Percentiles rank a stretch among this genome's conserved stretches.
These are phyloP conservation scores for Ophioninae sp. DNA, from an alignment of 2,888 invertebrate species.

Conservation along the genomic window DNA sequence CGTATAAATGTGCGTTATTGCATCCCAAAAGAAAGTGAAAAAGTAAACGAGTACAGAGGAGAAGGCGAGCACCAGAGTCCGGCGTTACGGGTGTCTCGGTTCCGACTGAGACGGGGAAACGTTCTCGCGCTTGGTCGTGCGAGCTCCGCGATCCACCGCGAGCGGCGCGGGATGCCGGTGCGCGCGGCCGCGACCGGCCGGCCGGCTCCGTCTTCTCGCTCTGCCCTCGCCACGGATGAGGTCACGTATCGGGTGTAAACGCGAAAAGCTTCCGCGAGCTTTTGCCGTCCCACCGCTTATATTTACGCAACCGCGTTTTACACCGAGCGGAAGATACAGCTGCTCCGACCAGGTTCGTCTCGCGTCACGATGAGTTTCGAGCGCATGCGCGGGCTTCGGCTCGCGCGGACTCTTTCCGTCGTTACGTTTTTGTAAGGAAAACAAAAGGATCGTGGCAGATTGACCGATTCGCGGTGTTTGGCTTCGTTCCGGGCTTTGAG, in stretches of 20 bases:
- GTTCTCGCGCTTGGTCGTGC: conserved; percentile 38
- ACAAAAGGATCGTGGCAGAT: no score
- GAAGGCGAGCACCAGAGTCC: conserved; percentile 43
- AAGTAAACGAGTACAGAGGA: conserved; percentile 48
- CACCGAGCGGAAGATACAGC: no score
- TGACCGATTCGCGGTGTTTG: no score
- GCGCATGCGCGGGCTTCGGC: no score
- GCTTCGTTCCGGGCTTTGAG: no score
- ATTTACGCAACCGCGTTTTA: background rate
- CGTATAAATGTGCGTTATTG: conserved; percentile 4
- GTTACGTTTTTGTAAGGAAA: no score
- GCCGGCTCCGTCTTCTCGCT: conserved; percentile 16
- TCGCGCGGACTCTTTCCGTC: no score
- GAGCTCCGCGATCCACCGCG: conserved; percentile 30
- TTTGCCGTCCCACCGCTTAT: conserved; percentile 23
- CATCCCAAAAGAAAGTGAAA: conserved; percentile 60
- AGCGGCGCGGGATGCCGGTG: conserved; percentile 10
- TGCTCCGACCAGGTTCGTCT: no score
- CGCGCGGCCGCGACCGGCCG: background rate
- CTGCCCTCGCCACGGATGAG: conserved; percentile 57
- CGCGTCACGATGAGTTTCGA: no score
- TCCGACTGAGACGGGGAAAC: conserved; percentile 75
- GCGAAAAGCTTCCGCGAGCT: conserved; percentile 60
- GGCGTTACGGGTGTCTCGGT: conserved; percentile 73
- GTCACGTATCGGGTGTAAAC: conserved; percentile 66